Evolutionary conservation across 2,888 invertebrate species (phyloP).

Genomic region (Myathropa florea): DNA sequence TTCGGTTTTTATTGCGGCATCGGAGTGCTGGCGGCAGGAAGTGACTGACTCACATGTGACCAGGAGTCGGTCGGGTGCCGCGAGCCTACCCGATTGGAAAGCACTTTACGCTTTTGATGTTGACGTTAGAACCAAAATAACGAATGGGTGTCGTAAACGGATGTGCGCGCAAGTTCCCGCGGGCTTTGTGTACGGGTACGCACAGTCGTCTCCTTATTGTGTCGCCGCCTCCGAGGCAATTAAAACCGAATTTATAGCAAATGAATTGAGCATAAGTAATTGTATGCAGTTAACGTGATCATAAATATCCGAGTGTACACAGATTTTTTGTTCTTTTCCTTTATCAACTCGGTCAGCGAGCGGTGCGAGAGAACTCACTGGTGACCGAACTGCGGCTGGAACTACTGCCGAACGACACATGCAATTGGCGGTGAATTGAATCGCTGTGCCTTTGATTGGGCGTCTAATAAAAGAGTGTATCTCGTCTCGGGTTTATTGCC

Average conservation of each 20-base stretch:
- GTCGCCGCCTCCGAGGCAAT: constrained; percentile 22
- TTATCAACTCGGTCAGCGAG: too few species aligned
- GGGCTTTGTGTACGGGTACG: neutral
- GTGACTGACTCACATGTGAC: neutral
- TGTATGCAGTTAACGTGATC: constrained; percentile 30
- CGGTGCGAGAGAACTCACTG: too few species aligned
- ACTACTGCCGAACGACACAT: neutral
- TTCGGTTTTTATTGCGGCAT: constrained; percentile 21
- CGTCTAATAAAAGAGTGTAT: neutral
- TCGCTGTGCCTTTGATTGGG: neutral
- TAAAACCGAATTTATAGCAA: constrained; percentile 57
- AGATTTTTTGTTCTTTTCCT: neutral
- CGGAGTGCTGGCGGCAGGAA: neutral
- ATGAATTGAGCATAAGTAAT: constrained; percentile 48
- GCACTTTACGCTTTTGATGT: constrained; percentile 32
- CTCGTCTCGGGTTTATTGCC: neutral
- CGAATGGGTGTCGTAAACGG: constrained; percentile 39
- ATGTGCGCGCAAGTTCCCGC: neutral
- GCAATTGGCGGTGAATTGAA: neutral
- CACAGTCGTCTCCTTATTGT: neutral
- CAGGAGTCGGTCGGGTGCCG: neutral
- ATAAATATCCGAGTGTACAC: constrained; percentile 14
- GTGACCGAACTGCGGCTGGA: neutral
- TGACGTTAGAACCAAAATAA: constrained; percentile 38
- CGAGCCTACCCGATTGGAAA: neutral